Base-by-base conservation (phyloP, 2,113 vertebrate genomes). In the Hydrolagus affinis region DNA sequence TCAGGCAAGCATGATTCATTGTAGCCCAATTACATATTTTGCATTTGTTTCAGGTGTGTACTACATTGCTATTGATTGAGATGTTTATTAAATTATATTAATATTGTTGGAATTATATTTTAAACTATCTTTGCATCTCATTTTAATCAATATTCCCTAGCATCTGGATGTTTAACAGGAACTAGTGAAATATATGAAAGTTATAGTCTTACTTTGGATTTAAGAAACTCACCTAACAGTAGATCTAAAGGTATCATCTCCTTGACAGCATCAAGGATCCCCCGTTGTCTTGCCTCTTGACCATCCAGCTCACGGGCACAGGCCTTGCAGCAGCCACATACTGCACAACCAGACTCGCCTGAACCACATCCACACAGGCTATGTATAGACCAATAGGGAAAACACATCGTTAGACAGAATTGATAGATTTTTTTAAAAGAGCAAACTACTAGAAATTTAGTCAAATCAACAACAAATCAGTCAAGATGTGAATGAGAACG, bases 241-340 rank as follows among this genome's bases (percentile, higher is more conserved):
- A 99, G 94, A 88, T 99, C 98, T 92, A 99, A 93, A 21, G 98
- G 98, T 88, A 99, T 99, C 97, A 99, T 99, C 90, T 99, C 98
- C 91, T 99, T 99, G 25, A 99, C 97, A 71, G 98, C 98, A 89
- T 99, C 98, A 86, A 99, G 97, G 90, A 99, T 98, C 88, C 98
- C 98, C 90, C 98, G 95, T 91, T 99, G 97, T 85, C 97, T 92
- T 86, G 97, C 98, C 86, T 99, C 98, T 87, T 98, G 97, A 86
- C 98, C 97, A 87, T 99, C 98, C 87, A 99, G 90, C 86, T 99
- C 98, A 89, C 97, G 94, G 87, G 98, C 98, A 89, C 98, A 99
- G 11, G 98, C 97, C 88, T 99, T 99, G 89, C 98, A 99, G 88
- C 97, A 99, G 69, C 98, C 98, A 91, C 98, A 99, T 0, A 96